Percentiles rank a stretch among this genome's conserved stretches.
These are phyloP conservation scores for Archips xylosteana DNA, from an alignment of 2,888 invertebrate genomes.

Conservation along the genomic window DNA sequence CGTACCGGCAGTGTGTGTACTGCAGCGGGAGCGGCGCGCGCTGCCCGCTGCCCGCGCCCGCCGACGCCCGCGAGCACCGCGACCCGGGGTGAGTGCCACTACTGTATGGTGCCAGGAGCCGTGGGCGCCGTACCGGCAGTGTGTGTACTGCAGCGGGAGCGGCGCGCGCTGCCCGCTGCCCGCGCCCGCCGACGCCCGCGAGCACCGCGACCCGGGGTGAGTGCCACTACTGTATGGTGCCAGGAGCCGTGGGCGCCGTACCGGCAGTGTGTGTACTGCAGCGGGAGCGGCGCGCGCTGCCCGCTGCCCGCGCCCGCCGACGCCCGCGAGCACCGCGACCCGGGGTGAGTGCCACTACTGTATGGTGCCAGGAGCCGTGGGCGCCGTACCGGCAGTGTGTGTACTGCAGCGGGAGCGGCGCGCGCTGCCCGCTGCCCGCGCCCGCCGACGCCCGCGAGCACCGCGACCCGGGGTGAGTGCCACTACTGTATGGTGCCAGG, in stretches of 20 bases:
- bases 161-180: conserved; percentile 92
- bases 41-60: conserved; percentile 92
- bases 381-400: conserved; percentile 95
- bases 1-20: conserved; percentile 92
- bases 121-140: conserved; percentile 93
- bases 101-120: too few relatives aligned
- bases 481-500: too few relatives aligned
- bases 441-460: conserved; percentile 72
- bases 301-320: conserved; percentile 89
- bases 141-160: conserved; percentile 88
- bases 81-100: conserved; percentile 62
- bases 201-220: conserved; percentile 65
- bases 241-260: conserved; percentile 93
- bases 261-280: conserved; percentile 90
- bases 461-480: conserved; percentile 62
- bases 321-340: conserved; percentile 56
- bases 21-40: conserved; percentile 88
- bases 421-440: conserved; percentile 92
- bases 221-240: too few relatives aligned
- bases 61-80: conserved; percentile 52
- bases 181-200: conserved; percentile 82
- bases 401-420: conserved; percentile 87
- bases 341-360: conserved; percentile 59
- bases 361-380: conserved; percentile 89
- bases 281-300: conserved; percentile 90